Evolutionary conservation across 2,113 vertebrate species (phyloP).

Genomic region (Bufo bufo): DNA sequence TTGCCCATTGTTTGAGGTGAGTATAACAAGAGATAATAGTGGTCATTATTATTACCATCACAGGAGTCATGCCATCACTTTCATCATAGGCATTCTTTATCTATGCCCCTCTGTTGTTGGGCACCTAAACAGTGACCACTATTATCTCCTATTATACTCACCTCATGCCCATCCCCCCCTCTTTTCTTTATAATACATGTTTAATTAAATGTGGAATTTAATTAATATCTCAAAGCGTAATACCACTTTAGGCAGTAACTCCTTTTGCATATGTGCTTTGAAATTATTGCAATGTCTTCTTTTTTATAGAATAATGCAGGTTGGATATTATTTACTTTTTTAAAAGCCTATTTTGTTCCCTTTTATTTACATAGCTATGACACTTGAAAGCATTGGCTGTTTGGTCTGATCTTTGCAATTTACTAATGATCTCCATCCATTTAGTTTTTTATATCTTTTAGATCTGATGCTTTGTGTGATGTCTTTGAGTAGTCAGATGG

Average conservation of each 20-base stretch:
- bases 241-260: background rate
- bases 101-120: too few relatives aligned
- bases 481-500: background rate
- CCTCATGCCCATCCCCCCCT: too few relatives aligned
- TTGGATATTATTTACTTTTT: background rate
- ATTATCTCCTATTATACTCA: too few relatives aligned
- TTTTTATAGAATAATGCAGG: background rate
- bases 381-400: background rate
- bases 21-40: too few relatives aligned
- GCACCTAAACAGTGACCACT: too few relatives aligned
- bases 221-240: too few relatives aligned
- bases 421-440: background rate
- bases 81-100: too few relatives aligned
- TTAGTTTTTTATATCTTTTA: background rate
- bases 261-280: background rate
- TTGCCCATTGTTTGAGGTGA: too few relatives aligned
- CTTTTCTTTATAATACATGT: too few relatives aligned
- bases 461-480: background rate
- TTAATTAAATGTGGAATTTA: too few relatives aligned
- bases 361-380: conserved; percentile 6
- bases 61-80: too few relatives aligned
- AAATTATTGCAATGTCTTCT: background rate
- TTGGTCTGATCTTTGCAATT: conserved; percentile 8
- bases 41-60: too few relatives aligned
- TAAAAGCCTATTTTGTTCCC: background rate